Evolutionary conservation across 2,888 invertebrate genomes (phyloP).

Genomic region (Sphaerophoria taeniata): DNA sequence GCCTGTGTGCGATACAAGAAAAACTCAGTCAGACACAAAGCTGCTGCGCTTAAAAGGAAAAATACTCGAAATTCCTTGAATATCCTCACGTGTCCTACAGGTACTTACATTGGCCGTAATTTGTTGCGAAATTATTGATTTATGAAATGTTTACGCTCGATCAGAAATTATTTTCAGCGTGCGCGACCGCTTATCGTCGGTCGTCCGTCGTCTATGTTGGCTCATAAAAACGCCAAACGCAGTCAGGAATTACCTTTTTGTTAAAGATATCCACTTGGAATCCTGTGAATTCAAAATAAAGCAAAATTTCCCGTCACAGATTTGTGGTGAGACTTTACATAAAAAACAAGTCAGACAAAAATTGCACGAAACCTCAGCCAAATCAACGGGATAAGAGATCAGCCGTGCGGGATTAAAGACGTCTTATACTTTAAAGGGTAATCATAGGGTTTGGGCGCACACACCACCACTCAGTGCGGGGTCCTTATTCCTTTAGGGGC

Average conservation of each 20-base stretch:
- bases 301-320: slow-evolving; percentile 3
- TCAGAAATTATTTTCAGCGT: slow-evolving; percentile 71
- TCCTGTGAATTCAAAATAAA: slow-evolving; percentile 43
- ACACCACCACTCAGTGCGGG: slow-evolving; percentile 62
- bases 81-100: slow-evolving; percentile 71
- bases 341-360: slow-evolving; percentile 48
- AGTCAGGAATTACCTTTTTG: slow-evolving; percentile 29
- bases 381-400: slow-evolving; percentile 74
- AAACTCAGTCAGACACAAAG: neutral
- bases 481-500: slow-evolving; percentile 42
- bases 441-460: slow-evolving; percentile 71
- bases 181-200: slow-evolving; percentile 71
- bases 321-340: neutral
- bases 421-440: slow-evolving; percentile 71
- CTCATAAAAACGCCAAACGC: slow-evolving; percentile 49
- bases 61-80: slow-evolving; percentile 66
- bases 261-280: slow-evolving; percentile 4
- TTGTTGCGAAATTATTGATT: slow-evolving; percentile 73
- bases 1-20: neutral
- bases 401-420: slow-evolving; percentile 74
- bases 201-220: slow-evolving; percentile 36
- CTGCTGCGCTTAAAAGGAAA: neutral
- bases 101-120: slow-evolving; percentile 71
- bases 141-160: slow-evolving; percentile 75
- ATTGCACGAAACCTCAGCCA: slow-evolving; percentile 65